Evolutionary conservation across 2,113 vertebrate genomes (phyloP).

Genomic region (Atrichornis clamosus): DNA sequence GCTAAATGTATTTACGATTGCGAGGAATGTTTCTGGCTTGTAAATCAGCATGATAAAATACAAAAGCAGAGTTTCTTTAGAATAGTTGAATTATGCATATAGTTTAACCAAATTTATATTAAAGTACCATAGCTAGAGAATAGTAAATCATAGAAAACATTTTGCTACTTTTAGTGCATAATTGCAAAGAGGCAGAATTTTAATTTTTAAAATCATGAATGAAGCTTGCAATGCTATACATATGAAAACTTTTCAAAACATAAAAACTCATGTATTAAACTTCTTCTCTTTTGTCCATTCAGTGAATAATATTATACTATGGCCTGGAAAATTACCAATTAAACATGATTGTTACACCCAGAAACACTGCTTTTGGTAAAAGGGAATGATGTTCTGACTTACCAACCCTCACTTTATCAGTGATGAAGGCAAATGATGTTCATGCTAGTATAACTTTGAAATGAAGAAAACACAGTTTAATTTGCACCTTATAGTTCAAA

Average conservation of each 20-base stretch:
- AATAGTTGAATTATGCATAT: background rate
- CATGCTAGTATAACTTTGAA: background rate
- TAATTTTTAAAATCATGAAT: background rate
- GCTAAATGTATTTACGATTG: background rate
- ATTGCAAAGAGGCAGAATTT: background rate
- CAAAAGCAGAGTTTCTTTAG: background rate
- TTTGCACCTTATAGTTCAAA: background rate
- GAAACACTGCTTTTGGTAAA: background rate
- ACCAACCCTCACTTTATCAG: background rate
- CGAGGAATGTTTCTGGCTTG: background rate
- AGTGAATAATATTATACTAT: background rate
- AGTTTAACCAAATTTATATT: background rate
- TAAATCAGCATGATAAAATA: background rate
- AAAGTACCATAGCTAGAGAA: background rate
- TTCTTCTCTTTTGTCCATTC: background rate
- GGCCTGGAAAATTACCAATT: background rate
- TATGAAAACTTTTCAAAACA: background rate
- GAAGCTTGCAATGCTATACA: background rate
- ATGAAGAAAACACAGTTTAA: background rate
- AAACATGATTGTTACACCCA: background rate
- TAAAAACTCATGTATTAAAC: background rate
- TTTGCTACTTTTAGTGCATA: background rate
- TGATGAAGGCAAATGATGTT: background rate
- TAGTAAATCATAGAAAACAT: background rate
- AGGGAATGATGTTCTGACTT: background rate